Percentiles rank a stretch among this genome's conserved stretches.
These are phyloP conservation scores for Nowickia ferox DNA, from an alignment of 2,888 invertebrate genomes.

Conservation along the genomic window DNA sequence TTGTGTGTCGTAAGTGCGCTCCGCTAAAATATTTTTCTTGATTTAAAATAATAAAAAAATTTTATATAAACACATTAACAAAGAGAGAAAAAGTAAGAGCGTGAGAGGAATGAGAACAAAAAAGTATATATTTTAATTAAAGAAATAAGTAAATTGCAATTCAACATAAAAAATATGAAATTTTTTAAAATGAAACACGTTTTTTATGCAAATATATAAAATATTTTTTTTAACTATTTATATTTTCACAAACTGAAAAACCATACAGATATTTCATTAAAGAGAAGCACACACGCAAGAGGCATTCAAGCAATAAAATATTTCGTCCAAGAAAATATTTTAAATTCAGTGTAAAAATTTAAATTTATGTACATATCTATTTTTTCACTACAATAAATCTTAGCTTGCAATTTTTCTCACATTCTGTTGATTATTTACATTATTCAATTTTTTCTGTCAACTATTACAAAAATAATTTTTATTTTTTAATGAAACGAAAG, in stretches of 20 bases:
- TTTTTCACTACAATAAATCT: conserved; percentile 28
- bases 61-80: conserved; percentile 53
- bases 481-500: conserved; percentile 43
- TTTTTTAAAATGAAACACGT: conserved; percentile 63
- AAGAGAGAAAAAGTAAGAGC: conserved; percentile 47
- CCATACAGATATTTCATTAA: conserved; percentile 44
- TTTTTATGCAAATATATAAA: conserved; percentile 61
- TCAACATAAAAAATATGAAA: conserved; percentile 61
- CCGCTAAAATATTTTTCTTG: conserved; percentile 71
- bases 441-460: conserved; percentile 2
- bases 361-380: not conserved
- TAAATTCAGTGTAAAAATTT: conserved; percentile 32
- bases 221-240: conserved; percentile 38
- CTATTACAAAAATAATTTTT: conserved; percentile 15
- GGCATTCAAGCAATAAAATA: conserved; percentile 55
- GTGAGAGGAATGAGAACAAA: conserved; percentile 60
- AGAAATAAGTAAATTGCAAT: conserved; percentile 57
- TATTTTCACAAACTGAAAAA: conserved; percentile 45
- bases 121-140: conserved; percentile 50
- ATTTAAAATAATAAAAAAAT: conserved; percentile 55
- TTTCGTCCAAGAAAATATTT: conserved; percentile 32
- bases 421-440: conserved; percentile 3
- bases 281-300: conserved; percentile 61
- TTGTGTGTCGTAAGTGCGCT: conserved; percentile 75
- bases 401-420: not conserved